These are phyloP conservation scores for Anabacerthia variegaticeps DNA, from an alignment of 2,797 vertebrate genomes.

Conservation along the genomic window DNA sequence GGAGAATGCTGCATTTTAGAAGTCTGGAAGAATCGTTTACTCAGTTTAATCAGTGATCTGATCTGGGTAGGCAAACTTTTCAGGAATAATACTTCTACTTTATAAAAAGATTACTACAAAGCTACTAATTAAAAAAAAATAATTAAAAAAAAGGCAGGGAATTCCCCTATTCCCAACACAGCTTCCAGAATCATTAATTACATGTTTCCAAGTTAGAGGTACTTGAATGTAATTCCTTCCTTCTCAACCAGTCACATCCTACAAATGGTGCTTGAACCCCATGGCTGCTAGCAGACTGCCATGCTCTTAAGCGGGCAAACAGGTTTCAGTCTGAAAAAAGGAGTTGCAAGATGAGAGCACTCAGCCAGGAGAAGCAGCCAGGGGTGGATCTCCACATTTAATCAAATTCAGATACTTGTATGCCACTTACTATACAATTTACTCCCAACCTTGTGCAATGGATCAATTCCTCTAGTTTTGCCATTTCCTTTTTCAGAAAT, in stretches of 20 bases:
- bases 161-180: neutral
- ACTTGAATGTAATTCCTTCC: neutral
- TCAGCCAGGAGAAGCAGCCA: neutral
- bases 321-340: neutral
- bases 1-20: neutral
- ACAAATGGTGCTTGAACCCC: neutral
- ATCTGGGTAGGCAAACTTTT: neutral
- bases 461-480: conserved; percentile 54
- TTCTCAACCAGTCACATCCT: neutral
- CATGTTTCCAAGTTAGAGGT: neutral
- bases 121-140: neutral
- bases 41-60: neutral
- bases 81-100: neutral
- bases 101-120: neutral
- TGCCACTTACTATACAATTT: neutral
- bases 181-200: neutral
- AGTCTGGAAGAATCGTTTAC: neutral
- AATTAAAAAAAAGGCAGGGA: neutral
- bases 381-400: neutral
- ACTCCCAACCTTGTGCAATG: neutral
- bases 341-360: neutral
- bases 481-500: conserved; percentile 55
- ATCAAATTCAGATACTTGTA: neutral
- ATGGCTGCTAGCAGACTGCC: neutral
- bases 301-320: neutral